Evolutionary conservation across 2,113 vertebrate species (phyloP), one percentile per base, ranked within the genome.

Genomic region (Macrotus californicus): DNA sequence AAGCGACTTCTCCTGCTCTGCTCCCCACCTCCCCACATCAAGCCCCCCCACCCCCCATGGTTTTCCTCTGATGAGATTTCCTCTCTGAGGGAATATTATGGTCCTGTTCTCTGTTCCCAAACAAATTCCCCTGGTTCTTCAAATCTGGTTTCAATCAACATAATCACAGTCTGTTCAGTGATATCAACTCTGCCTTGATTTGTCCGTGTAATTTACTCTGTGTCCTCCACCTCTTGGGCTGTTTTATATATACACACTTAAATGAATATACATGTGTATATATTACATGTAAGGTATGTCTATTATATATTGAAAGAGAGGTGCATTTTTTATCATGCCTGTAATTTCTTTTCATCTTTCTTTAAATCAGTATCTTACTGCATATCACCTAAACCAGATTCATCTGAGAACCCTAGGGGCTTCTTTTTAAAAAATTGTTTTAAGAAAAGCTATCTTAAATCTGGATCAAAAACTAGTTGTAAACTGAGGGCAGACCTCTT

Each of bases 91-190:
- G 66, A 77, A 29, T 89, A 96, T 93, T 93, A 94, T 87, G 75
- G 83, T 95, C 75, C 41, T 84, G 34, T 89, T 93, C 92, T 83
- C 64, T 89, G 87, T 86, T 95, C 89, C 87, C 75, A 75, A 89
- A 89, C 88, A 80, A 93, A 91, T 85, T 79, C 83, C 87, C 96
- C 56, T 89, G 91, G 86, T 91, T 73, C 84, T 89, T 95, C 66
- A 79, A 97, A 96, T 94, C 95, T 96, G 93, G 64, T 96, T 96
- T 89, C 97, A 94, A 89, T 97, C 94, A 96, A 84, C 87, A 87
- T 95, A 92, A 95, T 96, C 93, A 96, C 77, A 92, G 93, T 52
- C 77, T 94, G 70, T 91, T 89, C 83, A 7, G 79, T 84, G 83
- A 93, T 97, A 96, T 39, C 95, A 81, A 67, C 75, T 83, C 85